Base-by-base conservation (phyloP, 2,888 invertebrate genomes). In the Phortica magna region DNA sequence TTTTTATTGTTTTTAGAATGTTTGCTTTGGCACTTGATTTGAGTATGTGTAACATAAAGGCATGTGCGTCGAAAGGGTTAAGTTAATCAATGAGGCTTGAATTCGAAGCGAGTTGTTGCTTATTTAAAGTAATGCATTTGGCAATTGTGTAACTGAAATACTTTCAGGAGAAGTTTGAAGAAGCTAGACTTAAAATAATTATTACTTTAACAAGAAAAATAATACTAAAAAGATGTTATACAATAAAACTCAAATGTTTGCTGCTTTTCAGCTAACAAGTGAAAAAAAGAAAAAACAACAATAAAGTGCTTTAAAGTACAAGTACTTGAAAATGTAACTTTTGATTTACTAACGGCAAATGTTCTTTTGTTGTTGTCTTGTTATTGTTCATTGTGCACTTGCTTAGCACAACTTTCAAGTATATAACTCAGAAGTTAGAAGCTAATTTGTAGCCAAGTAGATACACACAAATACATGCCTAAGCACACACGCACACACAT, bases 381-480 rank as follows among this genome's bases (percentile, higher is more conserved):
- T 65, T 76, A 74, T 76, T 79, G 67, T 59, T 59, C 22, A 22
- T 59, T 59, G 17, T 59, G 17, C 22, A 61, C n/a, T 22, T 61
- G 22, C 19, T 22, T 61, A 17, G 61, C 9, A 61, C 17, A 61
- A 61, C 6, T 61, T 17, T 61, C 22, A 87, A 85, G 82, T 77
- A 87, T 88, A 78, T 31, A 80, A 82, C 86, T 80, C 88, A 12
- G 83, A 81, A 88, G 84, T 83, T 82, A 82, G 31, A 14, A 88
- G 88, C 87, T 86, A 88, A 86, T 86, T 86, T 86, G 89, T 88
- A 86, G 82, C 86, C 83, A 83, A 31, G 31, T 1, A 1, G 14
- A 55, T 17, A 55, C 55, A 55, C 10, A 55, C 12, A 55, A 14
- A 55, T 5, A 55, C 55, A 55, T 17, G 17, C 55, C 14, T 17